Percentiles rank a stretch among this genome's conserved stretches.
These are phyloP conservation scores for Pantherophis guttatus DNA, from an alignment of 2,113 vertebrate species.

Conservation along the genomic window DNA sequence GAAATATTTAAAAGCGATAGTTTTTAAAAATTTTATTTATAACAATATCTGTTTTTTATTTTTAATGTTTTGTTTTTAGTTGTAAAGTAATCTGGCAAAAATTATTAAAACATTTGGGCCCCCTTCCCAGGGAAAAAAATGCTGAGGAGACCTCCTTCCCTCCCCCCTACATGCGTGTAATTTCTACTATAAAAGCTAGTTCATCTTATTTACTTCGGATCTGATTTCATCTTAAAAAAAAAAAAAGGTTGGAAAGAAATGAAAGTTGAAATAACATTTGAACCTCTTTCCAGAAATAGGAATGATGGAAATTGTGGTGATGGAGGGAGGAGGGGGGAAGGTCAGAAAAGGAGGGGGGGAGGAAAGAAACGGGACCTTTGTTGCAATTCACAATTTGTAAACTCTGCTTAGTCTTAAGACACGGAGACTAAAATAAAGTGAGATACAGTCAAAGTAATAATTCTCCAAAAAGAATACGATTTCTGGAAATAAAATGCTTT, in stretches of 20 bases:
- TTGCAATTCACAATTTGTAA: conserved; percentile 8
- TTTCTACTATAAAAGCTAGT: conserved; percentile 79
- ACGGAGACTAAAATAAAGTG: conserved; percentile 11
- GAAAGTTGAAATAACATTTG: conserved; percentile 21
- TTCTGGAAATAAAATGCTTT: conserved; percentile 18
- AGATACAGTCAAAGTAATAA: conserved; percentile 10
- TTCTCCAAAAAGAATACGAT: not conserved
- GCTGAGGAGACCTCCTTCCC: conserved; percentile 42
- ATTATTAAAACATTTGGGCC: conserved; percentile 74
- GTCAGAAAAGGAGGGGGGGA: not conserved
- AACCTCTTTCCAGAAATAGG: not conserved
- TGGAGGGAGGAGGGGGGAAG: not conserved
- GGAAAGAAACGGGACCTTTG: not conserved
- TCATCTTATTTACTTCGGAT: conserved; percentile 61
- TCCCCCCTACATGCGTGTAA: conserved; percentile 68
- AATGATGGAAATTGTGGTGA: not conserved
- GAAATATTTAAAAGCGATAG: not conserved
- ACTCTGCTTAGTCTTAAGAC: conserved; percentile 3
- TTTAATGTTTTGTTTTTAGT: conserved; percentile 70
- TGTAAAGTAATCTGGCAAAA: conserved; percentile 95
- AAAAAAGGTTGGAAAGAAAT: conserved; percentile 69
- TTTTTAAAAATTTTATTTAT: conserved; percentile 85
- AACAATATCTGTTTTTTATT: conserved; percentile 87
- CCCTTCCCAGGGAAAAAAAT: conserved; percentile 66
- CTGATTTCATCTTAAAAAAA: conserved; percentile 53